phyloP scores from a whole-genome alignment of 2,797 vertebrate genomes.

The Serranus cabrilla region DNA sequence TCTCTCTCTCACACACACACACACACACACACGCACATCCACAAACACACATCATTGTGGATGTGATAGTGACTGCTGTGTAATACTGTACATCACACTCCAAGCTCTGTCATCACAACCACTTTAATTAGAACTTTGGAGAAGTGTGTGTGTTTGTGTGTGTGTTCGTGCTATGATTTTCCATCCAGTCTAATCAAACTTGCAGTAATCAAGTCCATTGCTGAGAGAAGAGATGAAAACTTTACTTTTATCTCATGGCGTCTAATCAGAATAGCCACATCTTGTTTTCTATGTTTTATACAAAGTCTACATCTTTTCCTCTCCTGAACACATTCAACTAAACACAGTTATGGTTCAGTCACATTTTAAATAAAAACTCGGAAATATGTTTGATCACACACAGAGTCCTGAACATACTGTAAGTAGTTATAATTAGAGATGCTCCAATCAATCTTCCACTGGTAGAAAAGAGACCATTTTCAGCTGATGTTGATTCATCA shows the following conservation, averaged over 20 bases:
- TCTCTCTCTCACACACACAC: neutral
- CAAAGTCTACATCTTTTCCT: slow-evolving; percentile 9
- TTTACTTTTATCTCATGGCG: slow-evolving; percentile 44
- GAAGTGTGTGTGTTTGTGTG: slow-evolving; percentile 40
- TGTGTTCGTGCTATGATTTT: slow-evolving; percentile 47
- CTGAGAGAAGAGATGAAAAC: slow-evolving; percentile 55
- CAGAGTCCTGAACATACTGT: neutral
- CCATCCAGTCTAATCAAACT: slow-evolving; percentile 62
- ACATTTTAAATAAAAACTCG: neutral
- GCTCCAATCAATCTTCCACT: too few relatives aligned
- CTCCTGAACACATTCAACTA: neutral
- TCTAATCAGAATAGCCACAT: slow-evolving; percentile 37
- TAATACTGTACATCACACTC: slow-evolving; percentile 76
- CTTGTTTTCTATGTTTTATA: slow-evolving; percentile 6
- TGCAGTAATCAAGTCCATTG: slow-evolving; percentile 60
- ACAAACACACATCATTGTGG: slow-evolving; percentile 33
- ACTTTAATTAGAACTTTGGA: slow-evolving; percentile 78
- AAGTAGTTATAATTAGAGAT: too few relatives aligned
- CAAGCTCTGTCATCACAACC: slow-evolving; percentile 74
- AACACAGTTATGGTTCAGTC: neutral
- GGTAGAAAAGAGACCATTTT: too few relatives aligned
- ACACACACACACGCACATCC: slow-evolving; percentile 18
- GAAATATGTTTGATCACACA: slow-evolving; percentile 1
- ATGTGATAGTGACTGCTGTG: slow-evolving; percentile 66
- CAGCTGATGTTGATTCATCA: too few relatives aligned